A percentile compares a stretch with the other conserved stretches of the same genome.
phyloP scores from a whole-genome alignment of 2,888 invertebrate genomes.

The Isotomurus palustris region DNA sequence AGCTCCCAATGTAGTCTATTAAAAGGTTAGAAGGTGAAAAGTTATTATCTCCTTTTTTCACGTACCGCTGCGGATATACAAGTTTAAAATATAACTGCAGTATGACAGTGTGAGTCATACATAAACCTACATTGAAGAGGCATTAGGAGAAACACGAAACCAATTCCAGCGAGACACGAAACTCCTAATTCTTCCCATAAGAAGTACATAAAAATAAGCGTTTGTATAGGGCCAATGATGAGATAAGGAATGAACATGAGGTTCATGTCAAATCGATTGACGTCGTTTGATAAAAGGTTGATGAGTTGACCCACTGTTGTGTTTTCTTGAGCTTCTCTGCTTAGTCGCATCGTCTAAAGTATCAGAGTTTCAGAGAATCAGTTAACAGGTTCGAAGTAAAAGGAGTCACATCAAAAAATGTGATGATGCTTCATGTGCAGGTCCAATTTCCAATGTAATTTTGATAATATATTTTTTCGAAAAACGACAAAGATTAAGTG shows the following conservation, averaged over 20 bases:
- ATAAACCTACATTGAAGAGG: constrained; percentile 68
- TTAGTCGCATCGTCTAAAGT: constrained; percentile 70
- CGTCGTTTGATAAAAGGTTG: constrained; percentile 90
- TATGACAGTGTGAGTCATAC: no score
- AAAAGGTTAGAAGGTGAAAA: constrained; percentile 4
- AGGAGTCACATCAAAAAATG: no score
- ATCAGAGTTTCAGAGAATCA: no score
- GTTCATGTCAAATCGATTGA: constrained; percentile 87
- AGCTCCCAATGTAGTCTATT: constrained; percentile 51
- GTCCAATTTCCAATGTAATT: neutral
- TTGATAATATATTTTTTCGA: neutral
- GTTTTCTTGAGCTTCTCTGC: constrained; percentile 74
- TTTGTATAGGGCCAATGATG: constrained; percentile 83
- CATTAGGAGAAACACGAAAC: constrained; percentile 71
- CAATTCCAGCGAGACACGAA: constrained; percentile 69
- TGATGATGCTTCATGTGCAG: no score
- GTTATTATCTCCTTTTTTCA: no score
- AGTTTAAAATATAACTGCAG: no score
- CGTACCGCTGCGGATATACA: no score
- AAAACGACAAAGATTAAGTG: neutral
- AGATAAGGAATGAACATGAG: constrained; percentile 81
- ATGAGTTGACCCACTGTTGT: constrained; percentile 90
- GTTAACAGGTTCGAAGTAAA: no score
- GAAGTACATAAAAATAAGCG: constrained; percentile 71
- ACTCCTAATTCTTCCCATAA: constrained; percentile 72